phyloP scores from a whole-genome alignment of 64 coral and sea anemone genomes.

The Dendronephthya gigantea region DNA sequence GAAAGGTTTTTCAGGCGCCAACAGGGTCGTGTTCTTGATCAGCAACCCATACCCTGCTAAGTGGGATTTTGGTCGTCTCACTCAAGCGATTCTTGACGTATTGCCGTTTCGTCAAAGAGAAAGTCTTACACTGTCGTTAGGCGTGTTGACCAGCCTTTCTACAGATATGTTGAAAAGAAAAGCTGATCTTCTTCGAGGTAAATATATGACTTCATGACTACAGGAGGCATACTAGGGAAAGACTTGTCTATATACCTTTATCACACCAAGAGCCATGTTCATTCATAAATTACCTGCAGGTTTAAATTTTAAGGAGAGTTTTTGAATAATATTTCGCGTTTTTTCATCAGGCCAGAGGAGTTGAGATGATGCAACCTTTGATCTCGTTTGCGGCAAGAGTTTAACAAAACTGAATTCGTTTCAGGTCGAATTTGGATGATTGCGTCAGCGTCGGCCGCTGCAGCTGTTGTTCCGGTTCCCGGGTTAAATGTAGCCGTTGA shows the following conservation, averaged over 20 bases:
- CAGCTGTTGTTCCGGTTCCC: not conserved
- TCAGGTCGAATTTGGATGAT: not conserved
- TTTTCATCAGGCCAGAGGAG: no score
- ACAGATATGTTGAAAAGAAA: conserved; percentile 19
- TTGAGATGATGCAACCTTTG: no score
- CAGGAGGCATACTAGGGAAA: no score
- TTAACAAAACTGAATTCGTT: no score
- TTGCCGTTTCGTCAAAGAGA: conserved; percentile 21
- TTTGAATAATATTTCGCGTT: no score
- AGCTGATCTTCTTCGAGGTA: conserved; percentile 21
- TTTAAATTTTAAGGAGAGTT: no score
- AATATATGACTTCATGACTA: no score
- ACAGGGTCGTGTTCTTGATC: conserved; percentile 26
- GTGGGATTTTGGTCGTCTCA: not conserved
- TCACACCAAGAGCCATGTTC: no score
- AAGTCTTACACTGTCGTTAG: not conserved
- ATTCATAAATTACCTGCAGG: no score
- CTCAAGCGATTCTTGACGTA: not conserved
- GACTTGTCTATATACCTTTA: no score
- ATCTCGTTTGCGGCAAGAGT: no score
- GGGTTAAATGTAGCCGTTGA: not conserved
- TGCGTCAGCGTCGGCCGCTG: not conserved
- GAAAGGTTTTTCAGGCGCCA: not conserved
- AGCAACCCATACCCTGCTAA: conserved; percentile 28
- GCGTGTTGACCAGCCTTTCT: not conserved